Base-by-base conservation (phyloP, 2,113 vertebrate species). In the Oreocharis arfaki region DNA sequence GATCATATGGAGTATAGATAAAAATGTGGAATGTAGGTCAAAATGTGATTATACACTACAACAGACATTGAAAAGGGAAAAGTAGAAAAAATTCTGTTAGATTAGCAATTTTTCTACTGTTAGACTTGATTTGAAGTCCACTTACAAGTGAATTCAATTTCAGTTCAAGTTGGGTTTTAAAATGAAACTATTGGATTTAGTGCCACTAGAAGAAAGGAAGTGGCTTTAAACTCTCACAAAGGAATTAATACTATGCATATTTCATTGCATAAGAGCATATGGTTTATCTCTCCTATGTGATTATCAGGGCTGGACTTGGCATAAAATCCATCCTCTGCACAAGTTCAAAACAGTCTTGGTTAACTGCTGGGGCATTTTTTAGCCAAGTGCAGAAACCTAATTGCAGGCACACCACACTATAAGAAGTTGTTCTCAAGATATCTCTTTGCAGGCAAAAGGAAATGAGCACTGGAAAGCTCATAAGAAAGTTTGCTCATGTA, bases 231-330 rank as follows among this genome's bases (percentile, higher is more conserved):
- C 71, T 79, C 56, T 91, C 79, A 53, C 78, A 82, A 81, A 84
- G 37, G 89, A 91, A 90, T 95, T 94, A 94, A 97, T 96, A 70
- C 46, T 91, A 87, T 63, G 81, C 35, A 69, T 92, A 89, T 96
- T 90, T 94, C 69, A 73, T 92, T 90, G 44, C 61, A 37, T 84
- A 94, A 83, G 64, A 55, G 60, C 86, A 78, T 73, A 93, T 67
- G 92, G 87, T 97, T 97, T 95, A 84, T 94, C 49, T 78, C 56
- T 87, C 39, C 90, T 73, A 47, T 97, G 70, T 86, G 87, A 97
- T 97, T 97, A 97, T 89, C 96, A 95, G 30, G 86, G 64, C 73
- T 69, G 56, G 60, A 78, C 50, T 96, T 87, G 93, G 63, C 79
- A 96, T 42, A 46, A 95, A 89, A 89, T 49, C n/a, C 30, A 73